These are phyloP conservation scores for Himalopsyche tibetana DNA, from an alignment of 2,888 invertebrate genomes.

Conservation along the genomic window DNA sequence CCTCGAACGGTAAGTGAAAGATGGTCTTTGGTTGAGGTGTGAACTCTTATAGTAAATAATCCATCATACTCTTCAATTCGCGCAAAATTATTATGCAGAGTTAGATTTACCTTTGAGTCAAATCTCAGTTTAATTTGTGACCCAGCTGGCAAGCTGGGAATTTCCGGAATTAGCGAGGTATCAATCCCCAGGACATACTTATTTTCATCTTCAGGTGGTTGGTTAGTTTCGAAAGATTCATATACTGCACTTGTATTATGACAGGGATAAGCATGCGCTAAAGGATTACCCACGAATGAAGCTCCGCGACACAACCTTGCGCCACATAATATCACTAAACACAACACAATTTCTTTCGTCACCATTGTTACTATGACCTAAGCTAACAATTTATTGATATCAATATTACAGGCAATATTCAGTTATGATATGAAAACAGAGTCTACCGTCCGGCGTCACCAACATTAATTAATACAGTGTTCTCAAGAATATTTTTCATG, in stretches of 20 bases:
- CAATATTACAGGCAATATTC: too few species aligned
- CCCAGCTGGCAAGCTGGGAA: constrained; percentile 14
- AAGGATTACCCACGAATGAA: constrained; percentile 24
- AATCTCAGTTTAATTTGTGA: constrained; percentile 48
- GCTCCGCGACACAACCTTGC: not conserved
- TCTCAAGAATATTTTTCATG: too few species aligned
- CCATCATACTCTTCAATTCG: not conserved
- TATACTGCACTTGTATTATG: not conserved
- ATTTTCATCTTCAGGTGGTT: constrained; percentile 55
- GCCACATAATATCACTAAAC: not conserved
- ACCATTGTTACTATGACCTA: not conserved
- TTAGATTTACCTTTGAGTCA: constrained; percentile 46
- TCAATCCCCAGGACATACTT: constrained; percentile 43
- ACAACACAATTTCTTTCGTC: not conserved
- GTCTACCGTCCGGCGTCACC: too few species aligned
- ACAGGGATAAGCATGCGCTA: constrained; percentile 39
- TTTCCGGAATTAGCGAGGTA: not conserved
- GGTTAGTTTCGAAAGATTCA: constrained; percentile 47
- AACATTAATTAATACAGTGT: too few species aligned
- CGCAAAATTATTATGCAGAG: constrained; percentile 38
- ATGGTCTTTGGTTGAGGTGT: not conserved
- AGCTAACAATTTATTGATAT: too few species aligned
- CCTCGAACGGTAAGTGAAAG: constrained; percentile 44
- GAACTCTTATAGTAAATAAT: not conserved
- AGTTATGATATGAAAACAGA: too few species aligned